A percentile compares a stretch with the other conserved stretches of the same genome.
phyloP scores from a whole-genome alignment of 2,888 invertebrate species.

The Thumatha senex region DNA sequence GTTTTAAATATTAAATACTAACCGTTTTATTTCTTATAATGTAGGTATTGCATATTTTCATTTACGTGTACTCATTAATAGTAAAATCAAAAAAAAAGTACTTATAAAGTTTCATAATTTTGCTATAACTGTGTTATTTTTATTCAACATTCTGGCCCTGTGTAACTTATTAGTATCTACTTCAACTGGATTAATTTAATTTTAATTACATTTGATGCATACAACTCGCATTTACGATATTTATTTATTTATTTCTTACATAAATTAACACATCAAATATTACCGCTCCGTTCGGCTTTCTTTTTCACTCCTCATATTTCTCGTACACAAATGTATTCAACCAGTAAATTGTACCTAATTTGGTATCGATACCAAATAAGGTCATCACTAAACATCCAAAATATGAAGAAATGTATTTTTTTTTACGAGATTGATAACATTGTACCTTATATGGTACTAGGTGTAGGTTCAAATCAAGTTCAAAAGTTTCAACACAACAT shows the following conservation, averaged over 20 bases:
- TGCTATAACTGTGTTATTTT: background rate
- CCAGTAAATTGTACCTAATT: background rate
- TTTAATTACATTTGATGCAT: slow-evolving; percentile 14
- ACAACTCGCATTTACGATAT: slow-evolving; percentile 4
- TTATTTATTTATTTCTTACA: background rate
- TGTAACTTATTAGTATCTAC: slow-evolving; percentile 1
- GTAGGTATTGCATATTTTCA: too few species aligned
- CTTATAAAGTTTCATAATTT: too few species aligned
- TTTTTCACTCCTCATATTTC: background rate
- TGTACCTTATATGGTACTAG: too few species aligned
- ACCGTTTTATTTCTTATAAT: too few species aligned
- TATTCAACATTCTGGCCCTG: slow-evolving; percentile 5
- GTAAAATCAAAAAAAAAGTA: too few species aligned
- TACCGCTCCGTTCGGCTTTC: slow-evolving; percentile 2
- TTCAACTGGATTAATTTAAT: slow-evolving; percentile 3
- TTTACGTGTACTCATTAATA: background rate
- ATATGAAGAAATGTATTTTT: too few species aligned
- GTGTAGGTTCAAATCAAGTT: too few species aligned
- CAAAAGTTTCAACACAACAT: too few species aligned
- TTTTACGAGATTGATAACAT: too few species aligned
- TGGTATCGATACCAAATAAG: too few species aligned
- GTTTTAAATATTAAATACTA: too few species aligned
- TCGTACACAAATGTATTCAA: background rate
- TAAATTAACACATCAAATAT: slow-evolving; percentile 4
- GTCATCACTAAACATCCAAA: too few species aligned